phyloP scores from a whole-genome alignment of 2,888 invertebrate species.

The Heliconius cydno region DNA sequence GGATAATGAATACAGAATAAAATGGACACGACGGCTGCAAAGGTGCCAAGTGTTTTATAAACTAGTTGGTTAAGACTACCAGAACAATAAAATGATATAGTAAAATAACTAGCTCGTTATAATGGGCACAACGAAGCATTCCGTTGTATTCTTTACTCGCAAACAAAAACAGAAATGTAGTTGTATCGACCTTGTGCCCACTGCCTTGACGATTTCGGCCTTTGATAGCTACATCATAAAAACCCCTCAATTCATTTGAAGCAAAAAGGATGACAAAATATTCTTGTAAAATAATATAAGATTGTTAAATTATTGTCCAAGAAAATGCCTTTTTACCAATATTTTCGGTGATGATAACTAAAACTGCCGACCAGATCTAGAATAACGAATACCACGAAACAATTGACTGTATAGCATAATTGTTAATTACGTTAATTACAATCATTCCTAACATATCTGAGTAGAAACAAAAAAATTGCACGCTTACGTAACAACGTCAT shows the following conservation, averaged over 20 bases:
- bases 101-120: background rate
- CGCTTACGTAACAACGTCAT: conserved; percentile 17
- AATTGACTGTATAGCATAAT: background rate
- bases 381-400: background rate
- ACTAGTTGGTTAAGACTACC: background rate
- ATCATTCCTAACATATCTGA: background rate
- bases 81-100: background rate
- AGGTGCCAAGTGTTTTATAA: background rate
- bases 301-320: no score
- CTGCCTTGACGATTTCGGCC: conserved; percentile 22
- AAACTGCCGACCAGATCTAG: background rate
- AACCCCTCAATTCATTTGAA: conserved; percentile 6
- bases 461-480: conserved; percentile 8
- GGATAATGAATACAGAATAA: background rate
- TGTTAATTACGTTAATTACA: background rate
- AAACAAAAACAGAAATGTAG: conserved; percentile 23
- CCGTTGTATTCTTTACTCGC: background rate
- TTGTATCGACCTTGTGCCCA: conserved; percentile 15
- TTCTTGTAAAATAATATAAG: background rate
- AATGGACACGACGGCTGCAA: background rate
- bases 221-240: background rate
- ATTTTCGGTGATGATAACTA: background rate
- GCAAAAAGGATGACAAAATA: background rate
- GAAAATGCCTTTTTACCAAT: background rate
- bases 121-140: background rate